Evolutionary conservation across 2,888 invertebrate species (phyloP), one percentile per base, ranked within the genome.

Genomic region (Beris chalybata): DNA sequence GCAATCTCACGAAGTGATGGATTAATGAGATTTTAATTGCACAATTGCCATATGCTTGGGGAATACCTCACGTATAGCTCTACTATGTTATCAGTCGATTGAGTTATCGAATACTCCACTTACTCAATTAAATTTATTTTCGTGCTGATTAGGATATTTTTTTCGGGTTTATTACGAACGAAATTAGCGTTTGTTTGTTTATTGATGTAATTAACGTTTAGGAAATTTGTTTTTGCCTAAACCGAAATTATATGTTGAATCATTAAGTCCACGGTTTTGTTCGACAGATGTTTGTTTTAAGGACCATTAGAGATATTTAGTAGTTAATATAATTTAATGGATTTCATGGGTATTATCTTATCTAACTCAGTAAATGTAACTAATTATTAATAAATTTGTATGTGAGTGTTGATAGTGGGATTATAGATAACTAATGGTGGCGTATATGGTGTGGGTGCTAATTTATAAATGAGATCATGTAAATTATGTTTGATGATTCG

Each of bases 241-340:
- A 9, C 38, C 38, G 38, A 38, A 38, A 38, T 38, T 7, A 38
- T 22, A 22, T 38, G 38, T 38, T 9, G 38, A 38, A 38, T 38
- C 38, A 9, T 38, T 38, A 38, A 38, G 38, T 7, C 38, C 52
- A 12, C 22, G 50, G 50, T 38, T 61, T 50, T 61, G 61, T 61
- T 61, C 61, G 50, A 61, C 61, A 61, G 61, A 50, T 61, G 61
- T 61, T 61, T 61, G 12, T 50, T 6, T 61, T 43, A 38, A 50
- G 50, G 50, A 61, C 52, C 61, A 61, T 61, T 38, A 61, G 38
- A 50, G 52, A 38, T 61, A 15, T 52, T 50, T 52, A 52, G 61
- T 61, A 61, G 61, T 61, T 61, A 61, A 61, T 61, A 61, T 61
- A 61, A 50, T 61, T 61, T 50, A 61, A 61, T 61, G 61, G 61